A percentile compares a stretch with the other conserved stretches of the same genome.
phyloP scores from a whole-genome alignment of 2,113 vertebrate genomes.

The Chloebia gouldiae region DNA sequence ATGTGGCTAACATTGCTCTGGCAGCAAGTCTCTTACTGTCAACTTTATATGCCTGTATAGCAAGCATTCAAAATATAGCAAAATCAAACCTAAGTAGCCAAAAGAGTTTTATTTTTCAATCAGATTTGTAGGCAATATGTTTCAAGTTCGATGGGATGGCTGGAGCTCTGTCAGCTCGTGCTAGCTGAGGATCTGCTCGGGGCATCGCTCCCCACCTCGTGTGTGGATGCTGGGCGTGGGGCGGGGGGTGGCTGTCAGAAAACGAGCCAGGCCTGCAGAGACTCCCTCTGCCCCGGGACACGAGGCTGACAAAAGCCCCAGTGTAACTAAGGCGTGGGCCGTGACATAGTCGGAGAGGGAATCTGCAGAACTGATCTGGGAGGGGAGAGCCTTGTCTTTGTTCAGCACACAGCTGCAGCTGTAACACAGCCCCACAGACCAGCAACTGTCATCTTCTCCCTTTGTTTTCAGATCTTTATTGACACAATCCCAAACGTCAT shows the following conservation, averaged over 20 bases:
- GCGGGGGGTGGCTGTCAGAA: background rate
- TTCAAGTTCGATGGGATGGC: background rate
- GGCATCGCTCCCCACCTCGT: rapidly evolving
- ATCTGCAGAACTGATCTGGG: background rate
- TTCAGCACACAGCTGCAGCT: background rate
- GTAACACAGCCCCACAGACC: background rate
- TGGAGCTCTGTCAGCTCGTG: background rate
- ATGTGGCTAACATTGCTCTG: background rate
- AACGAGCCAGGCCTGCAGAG: background rate
- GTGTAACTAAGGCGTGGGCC: background rate
- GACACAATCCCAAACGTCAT: slow-evolving; percentile 96
- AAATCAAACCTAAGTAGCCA: background rate
- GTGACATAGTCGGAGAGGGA: background rate
- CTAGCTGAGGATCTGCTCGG: background rate
- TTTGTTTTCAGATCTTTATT: slow-evolving; percentile 87
- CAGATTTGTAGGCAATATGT: background rate
- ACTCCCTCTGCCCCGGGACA: background rate
- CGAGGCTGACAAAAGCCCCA: background rate
- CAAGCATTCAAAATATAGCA: background rate
- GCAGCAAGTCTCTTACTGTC: background rate
- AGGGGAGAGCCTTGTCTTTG: background rate
- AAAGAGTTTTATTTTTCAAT: background rate
- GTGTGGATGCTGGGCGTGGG: rapidly evolving
- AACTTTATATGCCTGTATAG: background rate
- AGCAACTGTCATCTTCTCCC: background rate